Conservation (phyloP, 2,113 vertebrate genomes). For the Hyla sarda region DNA sequence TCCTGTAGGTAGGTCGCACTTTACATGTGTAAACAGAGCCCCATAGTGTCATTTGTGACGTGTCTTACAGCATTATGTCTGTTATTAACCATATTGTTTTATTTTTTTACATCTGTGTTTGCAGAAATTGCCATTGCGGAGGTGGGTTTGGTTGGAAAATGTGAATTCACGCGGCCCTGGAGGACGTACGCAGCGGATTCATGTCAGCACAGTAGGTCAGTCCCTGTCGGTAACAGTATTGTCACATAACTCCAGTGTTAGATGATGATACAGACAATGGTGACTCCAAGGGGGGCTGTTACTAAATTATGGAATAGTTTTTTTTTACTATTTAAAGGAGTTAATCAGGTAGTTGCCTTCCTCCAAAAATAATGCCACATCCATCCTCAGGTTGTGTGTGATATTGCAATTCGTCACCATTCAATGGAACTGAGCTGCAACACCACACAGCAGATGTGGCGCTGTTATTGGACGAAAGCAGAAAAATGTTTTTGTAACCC, state of each 20-base stretch:
- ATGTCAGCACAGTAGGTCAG: slow-evolving; percentile 28
- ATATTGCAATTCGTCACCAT: too few relatives aligned
- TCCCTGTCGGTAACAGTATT: background rate
- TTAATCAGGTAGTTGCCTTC: too few relatives aligned
- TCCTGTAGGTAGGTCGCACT: background rate
- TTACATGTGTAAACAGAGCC: background rate
- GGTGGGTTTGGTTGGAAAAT: slow-evolving; percentile 13
- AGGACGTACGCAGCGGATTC: background rate
- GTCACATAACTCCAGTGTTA: background rate
- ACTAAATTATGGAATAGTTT: too few relatives aligned
- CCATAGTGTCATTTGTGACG: background rate
- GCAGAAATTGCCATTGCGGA: background rate
- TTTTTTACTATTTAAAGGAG: too few relatives aligned
- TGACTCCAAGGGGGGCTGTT: too few relatives aligned
- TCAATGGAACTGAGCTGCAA: too few relatives aligned
- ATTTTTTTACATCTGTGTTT: background rate
- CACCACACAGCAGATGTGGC: too few relatives aligned
- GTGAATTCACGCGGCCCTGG: background rate
- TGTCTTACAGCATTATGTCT: background rate
- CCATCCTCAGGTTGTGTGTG: too few relatives aligned
- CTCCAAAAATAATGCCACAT: too few relatives aligned
- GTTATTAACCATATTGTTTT: background rate
- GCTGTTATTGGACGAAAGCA: too few relatives aligned
- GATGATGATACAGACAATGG: background rate
- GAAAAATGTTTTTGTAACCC: too few relatives aligned